Evolutionary conservation across 2,888 invertebrate genomes (phyloP), one percentile per base, ranked within the genome.

Genomic region (Atethmia centrago): DNA sequence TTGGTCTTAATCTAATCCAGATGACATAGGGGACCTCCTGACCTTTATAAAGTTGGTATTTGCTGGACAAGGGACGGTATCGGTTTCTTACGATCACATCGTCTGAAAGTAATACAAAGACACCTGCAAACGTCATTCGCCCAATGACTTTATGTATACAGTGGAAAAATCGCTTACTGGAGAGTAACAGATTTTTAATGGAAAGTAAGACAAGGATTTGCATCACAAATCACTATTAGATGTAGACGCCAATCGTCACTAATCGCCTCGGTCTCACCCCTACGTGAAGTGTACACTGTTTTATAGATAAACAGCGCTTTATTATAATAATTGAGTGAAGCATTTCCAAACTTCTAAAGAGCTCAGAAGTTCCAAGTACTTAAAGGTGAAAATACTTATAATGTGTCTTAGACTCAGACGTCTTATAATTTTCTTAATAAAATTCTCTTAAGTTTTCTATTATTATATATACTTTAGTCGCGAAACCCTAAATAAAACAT

Each of bases 11-110:
- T 77, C 31, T 64, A 73, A 66, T 73, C 56, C 55, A 47, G 64
- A 77, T 81, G 40, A 51, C 67, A 66, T 55, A 42, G 68, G 65
- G 47, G 36, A 61, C 55, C 47, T 59, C 25, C 28, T 79, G 76
- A 79, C 84, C 81, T 84, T 80, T 55, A 70, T 79, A 58, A 71
- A 73, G 53, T 81, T 74, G n/a, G 47, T 84, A 75, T 67, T 65
- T 58, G 51, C 28, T 55, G 40, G 36, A 68, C 70, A 68, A 64
- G 62, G 28, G 66, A 73, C 66, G 47, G 25, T 75, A 80, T 75
- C 67, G 56, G 47, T 71, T 64, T 65, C 78, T 83, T 69, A 49
- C 61, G 70, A 84, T 82, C 77, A 36, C 51, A 58, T 51, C 59
- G 40, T 63, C 47, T 63, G 71, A 67, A 84, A 80, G 68, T 74